Evolutionary conservation across 2,113 vertebrate species (phyloP), one percentile per base, ranked within the genome.

Genomic region (Egretta garzetta): DNA sequence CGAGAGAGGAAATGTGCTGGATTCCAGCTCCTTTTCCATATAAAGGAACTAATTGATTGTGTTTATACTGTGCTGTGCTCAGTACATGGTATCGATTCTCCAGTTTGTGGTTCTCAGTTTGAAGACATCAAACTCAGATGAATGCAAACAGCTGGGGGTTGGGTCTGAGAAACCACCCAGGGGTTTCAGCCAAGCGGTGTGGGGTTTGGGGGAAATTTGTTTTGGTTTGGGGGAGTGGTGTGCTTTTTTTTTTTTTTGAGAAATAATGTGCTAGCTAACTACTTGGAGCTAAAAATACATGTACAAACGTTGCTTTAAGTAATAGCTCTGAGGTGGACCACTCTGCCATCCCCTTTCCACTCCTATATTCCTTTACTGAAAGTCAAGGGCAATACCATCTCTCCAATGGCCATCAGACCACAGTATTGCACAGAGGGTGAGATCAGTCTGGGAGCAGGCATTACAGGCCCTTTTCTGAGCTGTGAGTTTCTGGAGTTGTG

Each of bases 11-110:
- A 45, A 90, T 37, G 74, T 88, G 85, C 32, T 84, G 85, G 86
- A 66, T 94, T 92, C 59, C 90, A 80, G 49, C 59, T 88, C 82
- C 41, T 97, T 90, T 83, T 84, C 82, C 68, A 59, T 71, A 95
- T 47, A 93, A 97, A 94, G 88, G 71, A 90, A 90, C 92, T 92
- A 96, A 94, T 86, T 90, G 67, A 77, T 90, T 80, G 79, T 58
- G 62, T 93, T 96, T 88, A 90, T 82, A 45, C 58, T 88, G 52
- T 20, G 10, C 86, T 64, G 64, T 86, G 71, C 75, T 94, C 77
- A 37, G 67, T 68, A 90, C 76, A 73, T 66, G 45, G 59, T 90
- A 88, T 77, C 8, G 22, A 50, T 90, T 94, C 96, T 66, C 74
- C 52, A 41, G 87, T 86, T 93, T 80, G 53, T 71, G 82, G 63